Conservation (phyloP, 2,113 vertebrate species). For the Crotalus tigris region DNA sequence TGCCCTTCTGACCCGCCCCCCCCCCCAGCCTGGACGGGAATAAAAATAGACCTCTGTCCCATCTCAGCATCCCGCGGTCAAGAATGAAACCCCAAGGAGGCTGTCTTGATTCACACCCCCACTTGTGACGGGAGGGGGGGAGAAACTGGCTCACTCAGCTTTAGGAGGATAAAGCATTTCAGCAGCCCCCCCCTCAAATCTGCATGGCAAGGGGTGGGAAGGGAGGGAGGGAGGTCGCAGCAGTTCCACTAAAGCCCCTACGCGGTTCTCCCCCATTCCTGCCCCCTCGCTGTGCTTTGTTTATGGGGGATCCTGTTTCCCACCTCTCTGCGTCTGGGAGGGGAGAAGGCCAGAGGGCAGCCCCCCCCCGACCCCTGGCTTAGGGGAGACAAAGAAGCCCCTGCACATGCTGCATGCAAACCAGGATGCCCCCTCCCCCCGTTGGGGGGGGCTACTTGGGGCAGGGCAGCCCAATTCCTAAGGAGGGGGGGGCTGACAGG, state of each 20-base stretch:
- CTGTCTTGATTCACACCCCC: neutral
- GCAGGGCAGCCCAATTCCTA: neutral
- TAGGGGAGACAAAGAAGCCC: neutral
- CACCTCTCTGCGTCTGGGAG: neutral
- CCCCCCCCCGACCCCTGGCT: neutral
- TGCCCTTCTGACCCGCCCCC: neutral
- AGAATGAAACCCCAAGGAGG: neutral
- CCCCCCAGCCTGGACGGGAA: neutral
- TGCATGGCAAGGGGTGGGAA: neutral
- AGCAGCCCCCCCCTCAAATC: neutral
- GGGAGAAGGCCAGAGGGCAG: neutral
- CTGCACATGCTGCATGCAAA: neutral
- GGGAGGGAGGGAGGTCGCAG: neutral
- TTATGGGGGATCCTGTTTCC: neutral
- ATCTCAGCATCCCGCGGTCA: neutral
- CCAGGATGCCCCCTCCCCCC: neutral
- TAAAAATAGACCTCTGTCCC: conserved; percentile 51
- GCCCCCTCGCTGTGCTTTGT: neutral
- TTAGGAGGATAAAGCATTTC: fast-evolving
- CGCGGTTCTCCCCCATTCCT: no score
- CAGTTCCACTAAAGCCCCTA: neutral
- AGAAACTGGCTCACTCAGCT: fast-evolving
- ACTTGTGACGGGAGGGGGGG: neutral
- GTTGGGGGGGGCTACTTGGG: neutral
- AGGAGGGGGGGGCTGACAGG: neutral